These are phyloP conservation scores for Ricordea florida DNA, from an alignment of 92 coral and sea anemone species.

Conservation along the genomic window DNA sequence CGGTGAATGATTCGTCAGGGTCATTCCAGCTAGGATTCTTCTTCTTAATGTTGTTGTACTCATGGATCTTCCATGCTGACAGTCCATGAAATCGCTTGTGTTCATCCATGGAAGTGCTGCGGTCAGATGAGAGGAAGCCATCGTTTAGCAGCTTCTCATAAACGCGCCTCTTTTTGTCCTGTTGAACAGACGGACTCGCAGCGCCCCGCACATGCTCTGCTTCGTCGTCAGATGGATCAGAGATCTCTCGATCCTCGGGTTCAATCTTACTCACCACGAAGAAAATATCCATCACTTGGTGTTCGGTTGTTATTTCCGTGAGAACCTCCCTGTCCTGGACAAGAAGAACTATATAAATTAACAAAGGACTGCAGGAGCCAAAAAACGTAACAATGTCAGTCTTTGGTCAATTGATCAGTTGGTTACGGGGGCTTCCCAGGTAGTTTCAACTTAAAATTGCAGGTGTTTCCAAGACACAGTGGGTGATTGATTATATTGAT, in stretches of 20 bases:
- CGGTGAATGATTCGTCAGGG: constrained; percentile 12
- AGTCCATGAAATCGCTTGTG: constrained; percentile 66
- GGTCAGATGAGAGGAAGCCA: constrained; percentile 39
- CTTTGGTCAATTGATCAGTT: no score
- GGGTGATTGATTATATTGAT: no score
- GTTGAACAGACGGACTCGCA: constrained; percentile 21
- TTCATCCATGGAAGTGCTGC: not conserved
- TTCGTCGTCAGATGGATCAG: constrained; percentile 63
- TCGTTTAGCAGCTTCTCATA: constrained; percentile 58
- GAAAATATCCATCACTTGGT: constrained; percentile 39
- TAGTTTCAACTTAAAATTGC: no score
- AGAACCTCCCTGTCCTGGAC: constrained; percentile 60
- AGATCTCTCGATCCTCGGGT: constrained; percentile 60
- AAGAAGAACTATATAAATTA: not conserved
- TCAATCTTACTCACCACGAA: constrained; percentile 75
- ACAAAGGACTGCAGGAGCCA: no score
- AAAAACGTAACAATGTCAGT: no score
- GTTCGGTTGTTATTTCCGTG: constrained; percentile 40
- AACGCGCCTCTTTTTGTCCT: constrained; percentile 59
- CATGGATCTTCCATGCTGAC: constrained; percentile 62
- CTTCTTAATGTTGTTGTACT: constrained; percentile 34
- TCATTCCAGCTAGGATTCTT: constrained; percentile 28
- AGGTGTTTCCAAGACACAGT: no score
- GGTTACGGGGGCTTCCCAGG: no score
- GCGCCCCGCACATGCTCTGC: not conserved